These are phyloP conservation scores for Pheosia gnoma DNA, from an alignment of 2,888 invertebrate genomes.

Conservation along the genomic window DNA sequence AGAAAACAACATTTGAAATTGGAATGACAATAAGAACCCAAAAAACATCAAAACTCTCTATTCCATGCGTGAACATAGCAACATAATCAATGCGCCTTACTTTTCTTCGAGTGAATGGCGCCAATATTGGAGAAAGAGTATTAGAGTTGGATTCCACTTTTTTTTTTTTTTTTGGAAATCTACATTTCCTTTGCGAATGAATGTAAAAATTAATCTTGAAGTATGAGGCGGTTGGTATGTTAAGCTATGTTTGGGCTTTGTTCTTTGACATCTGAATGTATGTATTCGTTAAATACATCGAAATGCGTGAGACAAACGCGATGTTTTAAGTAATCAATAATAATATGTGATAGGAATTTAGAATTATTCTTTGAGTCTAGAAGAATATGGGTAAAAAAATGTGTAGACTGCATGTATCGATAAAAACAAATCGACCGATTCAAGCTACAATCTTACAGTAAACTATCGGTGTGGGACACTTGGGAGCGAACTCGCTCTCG, in stretches of 20 bases:
- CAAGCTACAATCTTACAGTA: not conserved
- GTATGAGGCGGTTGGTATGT: too few relatives aligned
- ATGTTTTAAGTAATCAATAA: too few relatives aligned
- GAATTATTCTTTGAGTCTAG: too few relatives aligned
- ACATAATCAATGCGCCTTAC: slow-evolving; percentile 5
- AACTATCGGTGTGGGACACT: slow-evolving; percentile 9
- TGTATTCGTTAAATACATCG: too few relatives aligned
- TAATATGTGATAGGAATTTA: too few relatives aligned
- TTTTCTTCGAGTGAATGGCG: slow-evolving; percentile 16
- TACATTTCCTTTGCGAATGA: too few relatives aligned
- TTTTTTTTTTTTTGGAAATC: not conserved
- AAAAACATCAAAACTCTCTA: slow-evolving; percentile 8
- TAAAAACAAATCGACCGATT: slow-evolving; percentile 7
- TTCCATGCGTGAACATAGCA: not conserved
- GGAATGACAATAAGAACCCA: not conserved
- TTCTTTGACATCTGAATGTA: too few relatives aligned
- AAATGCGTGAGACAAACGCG: too few relatives aligned
- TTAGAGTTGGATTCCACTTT: slow-evolving; percentile 14
- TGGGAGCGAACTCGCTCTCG: slow-evolving; percentile 8
- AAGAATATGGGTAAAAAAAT: too few relatives aligned
- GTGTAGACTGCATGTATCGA: not conserved
- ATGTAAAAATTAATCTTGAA: too few relatives aligned
- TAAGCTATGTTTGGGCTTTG: too few relatives aligned
- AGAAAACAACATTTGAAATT: slow-evolving; percentile 2
- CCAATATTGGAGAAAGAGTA: slow-evolving; percentile 16